phyloP scores from a whole-genome alignment of 2,113 vertebrate genomes.

The Leptosomus discolor region DNA sequence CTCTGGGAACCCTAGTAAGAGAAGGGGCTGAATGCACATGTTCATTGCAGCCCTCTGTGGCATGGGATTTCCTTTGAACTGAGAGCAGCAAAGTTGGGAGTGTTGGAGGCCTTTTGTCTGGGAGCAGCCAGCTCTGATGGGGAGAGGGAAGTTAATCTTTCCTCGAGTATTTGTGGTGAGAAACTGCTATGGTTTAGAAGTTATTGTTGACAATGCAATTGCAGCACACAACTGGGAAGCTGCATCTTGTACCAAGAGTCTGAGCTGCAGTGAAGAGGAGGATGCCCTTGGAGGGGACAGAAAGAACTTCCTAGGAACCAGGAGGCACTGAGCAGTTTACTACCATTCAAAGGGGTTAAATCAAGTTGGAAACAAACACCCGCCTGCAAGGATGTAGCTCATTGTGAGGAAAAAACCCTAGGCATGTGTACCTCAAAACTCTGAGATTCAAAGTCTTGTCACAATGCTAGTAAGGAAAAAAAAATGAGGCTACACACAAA shows the following conservation, averaged over 20 bases:
- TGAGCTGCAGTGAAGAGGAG: neutral
- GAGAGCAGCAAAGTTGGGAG: neutral
- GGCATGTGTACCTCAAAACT: neutral
- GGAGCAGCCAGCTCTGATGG: neutral
- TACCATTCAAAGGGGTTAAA: neutral
- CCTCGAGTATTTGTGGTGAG: neutral
- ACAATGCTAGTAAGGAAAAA: neutral
- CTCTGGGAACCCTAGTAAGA: neutral
- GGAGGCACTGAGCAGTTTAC: neutral
- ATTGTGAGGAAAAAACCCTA: neutral
- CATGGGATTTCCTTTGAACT: neutral
- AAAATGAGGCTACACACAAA: neutral
- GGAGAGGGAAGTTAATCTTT: neutral
- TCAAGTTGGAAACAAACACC: neutral
- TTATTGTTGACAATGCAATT: neutral
- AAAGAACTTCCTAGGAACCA: neutral
- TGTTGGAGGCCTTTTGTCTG: neutral
- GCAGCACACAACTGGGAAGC: neutral
- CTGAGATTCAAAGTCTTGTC: neutral
- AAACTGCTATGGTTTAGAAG: neutral
- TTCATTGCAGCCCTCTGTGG: neutral
- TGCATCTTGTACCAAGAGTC: neutral
- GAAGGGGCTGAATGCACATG: neutral
- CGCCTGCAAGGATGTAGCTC: neutral
- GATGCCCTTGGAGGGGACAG: neutral